These are phyloP conservation scores for Drosophila paranaensis DNA, from an alignment of 2,888 invertebrate genomes.

Conservation along the genomic window DNA sequence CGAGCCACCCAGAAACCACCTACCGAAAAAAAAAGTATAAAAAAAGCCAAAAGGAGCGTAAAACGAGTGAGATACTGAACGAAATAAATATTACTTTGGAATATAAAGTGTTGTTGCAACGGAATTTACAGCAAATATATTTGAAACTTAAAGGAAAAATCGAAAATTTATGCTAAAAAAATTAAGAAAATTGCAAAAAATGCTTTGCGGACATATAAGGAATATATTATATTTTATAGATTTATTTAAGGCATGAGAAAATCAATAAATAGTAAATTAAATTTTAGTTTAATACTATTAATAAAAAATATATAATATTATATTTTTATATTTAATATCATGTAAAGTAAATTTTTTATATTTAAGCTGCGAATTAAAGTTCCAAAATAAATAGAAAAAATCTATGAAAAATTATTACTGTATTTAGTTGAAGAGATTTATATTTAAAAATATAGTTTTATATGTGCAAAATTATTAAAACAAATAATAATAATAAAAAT, in stretches of 20 bases:
- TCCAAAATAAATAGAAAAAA: no score
- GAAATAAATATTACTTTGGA: constrained; percentile 4
- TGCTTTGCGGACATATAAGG: not conserved
- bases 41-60: not conserved
- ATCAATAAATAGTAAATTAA: no score
- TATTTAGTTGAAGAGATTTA: no score
- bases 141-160: not conserved
- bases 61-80: constrained; percentile 25
- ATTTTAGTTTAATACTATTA: no score
- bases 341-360: no score
- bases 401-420: no score
- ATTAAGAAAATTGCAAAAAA: not conserved
- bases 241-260: not conserved
- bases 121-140: not conserved
- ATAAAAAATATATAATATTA: no score
- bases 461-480: no score
- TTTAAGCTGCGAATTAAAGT: no score
- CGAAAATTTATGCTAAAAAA: not conserved
- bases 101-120: not conserved
- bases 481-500: no score
- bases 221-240: not conserved
- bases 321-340: no score
- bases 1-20: constrained; percentile 20
- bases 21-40: constrained; percentile 5
- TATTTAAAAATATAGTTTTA: no score